A percentile compares a stretch with the other conserved stretches of the same genome.
phyloP scores from a whole-genome alignment of 2,797 vertebrate species.

The Gastrophryne carolinensis region DNA sequence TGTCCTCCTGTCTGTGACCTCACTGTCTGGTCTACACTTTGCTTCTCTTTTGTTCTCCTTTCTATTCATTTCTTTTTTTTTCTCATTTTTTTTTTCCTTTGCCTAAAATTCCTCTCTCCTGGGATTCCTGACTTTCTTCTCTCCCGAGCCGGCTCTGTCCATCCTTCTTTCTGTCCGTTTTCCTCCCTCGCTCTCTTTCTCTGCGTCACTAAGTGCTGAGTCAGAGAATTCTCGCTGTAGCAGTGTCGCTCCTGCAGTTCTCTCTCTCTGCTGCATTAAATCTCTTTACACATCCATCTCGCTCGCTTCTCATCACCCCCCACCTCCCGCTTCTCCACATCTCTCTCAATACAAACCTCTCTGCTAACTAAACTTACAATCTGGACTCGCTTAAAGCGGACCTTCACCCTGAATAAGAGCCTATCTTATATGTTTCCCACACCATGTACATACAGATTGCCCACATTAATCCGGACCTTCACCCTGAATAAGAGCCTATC shows the following conservation, averaged over 20 bases:
- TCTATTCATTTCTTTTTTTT: neutral
- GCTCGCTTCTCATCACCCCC: neutral
- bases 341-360: neutral
- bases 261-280: constrained; percentile 45
- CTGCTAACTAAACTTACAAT: too few species aligned
- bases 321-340: neutral
- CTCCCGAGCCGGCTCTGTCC: neutral
- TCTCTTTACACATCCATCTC: constrained; percentile 30
- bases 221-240: constrained; percentile 23
- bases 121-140: neutral
- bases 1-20: too few species aligned
- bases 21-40: too few species aligned
- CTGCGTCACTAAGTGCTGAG: constrained; percentile 38
- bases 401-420: too few species aligned
- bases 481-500: too few species aligned
- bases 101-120: neutral
- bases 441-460: too few species aligned
- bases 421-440: too few species aligned
- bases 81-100: neutral
- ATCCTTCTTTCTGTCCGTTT: neutral
- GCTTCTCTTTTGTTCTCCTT: neutral
- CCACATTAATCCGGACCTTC: too few species aligned
- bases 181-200: neutral
- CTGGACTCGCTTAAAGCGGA: too few species aligned
- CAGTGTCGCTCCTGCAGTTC: constrained; percentile 26